Conservation (phyloP, 2,113 vertebrate species). For the Atherinomorus stipes region DNA sequence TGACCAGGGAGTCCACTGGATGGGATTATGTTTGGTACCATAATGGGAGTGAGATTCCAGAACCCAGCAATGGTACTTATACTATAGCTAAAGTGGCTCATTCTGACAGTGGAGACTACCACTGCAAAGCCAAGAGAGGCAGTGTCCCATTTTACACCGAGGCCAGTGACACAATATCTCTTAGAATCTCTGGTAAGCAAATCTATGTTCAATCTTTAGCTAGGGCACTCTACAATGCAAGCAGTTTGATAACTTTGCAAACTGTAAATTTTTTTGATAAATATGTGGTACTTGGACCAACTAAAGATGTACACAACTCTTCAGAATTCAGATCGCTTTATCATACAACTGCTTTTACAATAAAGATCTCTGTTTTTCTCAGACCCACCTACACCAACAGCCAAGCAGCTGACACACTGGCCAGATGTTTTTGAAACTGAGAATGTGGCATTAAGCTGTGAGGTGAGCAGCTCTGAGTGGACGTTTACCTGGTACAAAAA, state of each 20-base stretch:
- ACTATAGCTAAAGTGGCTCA: not conserved
- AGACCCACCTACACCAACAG: conserved; percentile 47
- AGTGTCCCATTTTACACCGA: not conserved
- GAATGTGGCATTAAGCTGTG: conserved; percentile 17
- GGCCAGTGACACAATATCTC: not conserved
- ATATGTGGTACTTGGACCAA: too few species aligned
- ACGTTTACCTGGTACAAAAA: conserved; percentile 41
- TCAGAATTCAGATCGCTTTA: too few species aligned
- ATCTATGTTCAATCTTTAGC: not conserved
- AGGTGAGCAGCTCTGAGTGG: conserved; percentile 2
- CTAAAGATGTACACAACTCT: too few species aligned
- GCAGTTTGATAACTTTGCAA: too few species aligned
- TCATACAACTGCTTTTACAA: too few species aligned
- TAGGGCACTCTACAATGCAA: not conserved
- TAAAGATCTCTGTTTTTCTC: not conserved
- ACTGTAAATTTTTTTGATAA: not conserved
- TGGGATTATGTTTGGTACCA: conserved; percentile 25
- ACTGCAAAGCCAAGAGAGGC: conserved; percentile 11
- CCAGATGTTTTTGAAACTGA: conserved; percentile 56
- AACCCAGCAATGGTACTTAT: not conserved
- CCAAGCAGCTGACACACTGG: conserved; percentile 31
- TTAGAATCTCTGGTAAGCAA: conserved; percentile 13
- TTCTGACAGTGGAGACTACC: not conserved
- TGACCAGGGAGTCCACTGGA: not conserved
- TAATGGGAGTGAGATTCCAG: not conserved